Evolutionary conservation across 2,888 invertebrate species (phyloP).

Genomic region (Agriopis marginaria): DNA sequence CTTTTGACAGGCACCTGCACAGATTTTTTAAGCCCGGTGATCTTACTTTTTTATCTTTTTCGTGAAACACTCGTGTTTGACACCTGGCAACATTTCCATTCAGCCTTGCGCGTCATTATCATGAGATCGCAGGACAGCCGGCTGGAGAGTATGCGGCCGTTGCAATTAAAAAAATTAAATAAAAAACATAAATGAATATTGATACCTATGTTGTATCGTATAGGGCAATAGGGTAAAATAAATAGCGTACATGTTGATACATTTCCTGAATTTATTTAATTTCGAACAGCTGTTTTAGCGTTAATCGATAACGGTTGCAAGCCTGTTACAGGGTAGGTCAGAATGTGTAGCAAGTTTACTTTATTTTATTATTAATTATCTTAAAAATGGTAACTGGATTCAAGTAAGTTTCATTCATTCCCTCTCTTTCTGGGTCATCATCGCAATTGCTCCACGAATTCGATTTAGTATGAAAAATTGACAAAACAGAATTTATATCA

Average conservation of each 20-base stretch:
- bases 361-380: no score
- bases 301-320: conserved; percentile 40
- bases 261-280: conserved; percentile 59
- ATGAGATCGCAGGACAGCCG: conserved; percentile 51
- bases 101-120: conserved; percentile 69
- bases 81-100: conserved; percentile 81
- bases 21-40: conserved; percentile 78
- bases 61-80: conserved; percentile 65
- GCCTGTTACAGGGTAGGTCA: conserved; percentile 13
- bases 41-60: conserved; percentile 73
- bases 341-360: conserved; percentile 11
- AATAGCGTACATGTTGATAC: conserved; percentile 47
- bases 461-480: no score
- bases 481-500: no score
- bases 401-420: no score
- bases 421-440: no score
- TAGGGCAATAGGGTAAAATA: conserved; percentile 57
- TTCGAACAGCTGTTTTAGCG: conserved; percentile 51
- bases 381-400: no score
- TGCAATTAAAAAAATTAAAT: conserved; percentile 62
- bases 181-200: conserved; percentile 54
- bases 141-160: conserved; percentile 56
- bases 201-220: conserved; percentile 47
- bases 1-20: conserved; percentile 72
- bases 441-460: no score